These are phyloP conservation scores for Ondatra zibethicus DNA, from an alignment of 2,113 vertebrate genomes.

Conservation along the genomic window DNA sequence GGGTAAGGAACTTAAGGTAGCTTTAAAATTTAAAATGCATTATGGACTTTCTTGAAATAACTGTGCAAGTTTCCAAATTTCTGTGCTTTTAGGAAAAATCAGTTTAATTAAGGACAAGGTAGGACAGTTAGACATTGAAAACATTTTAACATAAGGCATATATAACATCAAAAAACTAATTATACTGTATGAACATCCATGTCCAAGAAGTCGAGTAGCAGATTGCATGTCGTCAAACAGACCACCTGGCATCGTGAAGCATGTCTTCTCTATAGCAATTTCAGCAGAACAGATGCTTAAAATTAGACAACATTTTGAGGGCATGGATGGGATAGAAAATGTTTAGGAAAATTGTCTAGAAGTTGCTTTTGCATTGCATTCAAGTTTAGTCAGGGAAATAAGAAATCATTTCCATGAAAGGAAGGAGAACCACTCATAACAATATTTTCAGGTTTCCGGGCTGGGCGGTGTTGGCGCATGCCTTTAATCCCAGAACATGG, in stretches of 20 bases:
- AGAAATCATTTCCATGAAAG: not conserved
- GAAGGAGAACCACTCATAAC: not conserved
- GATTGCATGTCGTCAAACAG: not conserved
- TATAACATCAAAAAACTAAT: slow-evolving; percentile 26
- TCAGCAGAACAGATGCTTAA: not conserved
- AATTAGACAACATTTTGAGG: not conserved
- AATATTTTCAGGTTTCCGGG: not conserved
- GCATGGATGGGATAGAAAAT: not conserved
- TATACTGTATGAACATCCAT: slow-evolving; percentile 29
- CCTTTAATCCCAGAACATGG: too few species aligned
- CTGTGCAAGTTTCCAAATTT: not conserved
- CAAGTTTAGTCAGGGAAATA: not conserved
- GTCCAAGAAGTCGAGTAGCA: not conserved
- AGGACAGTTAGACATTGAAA: not conserved
- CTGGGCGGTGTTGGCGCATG: too few species aligned
- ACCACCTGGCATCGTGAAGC: not conserved
- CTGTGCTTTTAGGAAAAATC: not conserved
- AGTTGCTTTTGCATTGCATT: not conserved
- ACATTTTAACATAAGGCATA: not conserved
- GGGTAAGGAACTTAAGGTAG: too few species aligned
- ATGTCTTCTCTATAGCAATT: not conserved
- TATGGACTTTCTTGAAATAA: not conserved
- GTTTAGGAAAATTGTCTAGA: not conserved
- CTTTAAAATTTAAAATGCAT: not conserved
- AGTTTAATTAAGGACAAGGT: not conserved